A percentile compares a stretch with the other conserved stretches of the same genome.
phyloP scores from a whole-genome alignment of 1,140 invertebrate genomes.

The Zeugodacus cucurbitae region DNA sequence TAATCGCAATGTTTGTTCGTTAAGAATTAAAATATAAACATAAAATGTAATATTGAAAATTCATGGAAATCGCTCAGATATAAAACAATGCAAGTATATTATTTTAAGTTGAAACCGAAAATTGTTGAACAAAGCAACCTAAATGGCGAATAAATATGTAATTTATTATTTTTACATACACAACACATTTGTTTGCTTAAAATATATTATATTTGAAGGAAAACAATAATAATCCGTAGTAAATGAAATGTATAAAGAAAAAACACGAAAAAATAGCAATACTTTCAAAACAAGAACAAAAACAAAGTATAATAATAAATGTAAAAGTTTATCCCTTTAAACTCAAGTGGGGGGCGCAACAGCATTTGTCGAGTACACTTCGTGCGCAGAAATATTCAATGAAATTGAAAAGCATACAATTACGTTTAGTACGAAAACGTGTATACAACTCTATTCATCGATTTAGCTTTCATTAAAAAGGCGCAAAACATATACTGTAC shows the following conservation, averaged over 20 bases:
- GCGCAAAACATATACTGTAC: neutral
- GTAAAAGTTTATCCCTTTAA: neutral
- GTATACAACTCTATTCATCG: neutral
- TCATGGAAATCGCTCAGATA: neutral
- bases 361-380: neutral
- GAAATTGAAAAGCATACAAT: neutral
- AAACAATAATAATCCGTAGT: neutral
- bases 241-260: neutral
- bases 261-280: neutral
- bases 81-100: neutral
- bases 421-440: neutral
- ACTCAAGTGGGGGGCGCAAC: too few relatives aligned
- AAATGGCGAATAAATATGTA: neutral
- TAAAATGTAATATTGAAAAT: neutral
- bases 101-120: neutral
- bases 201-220: neutral
- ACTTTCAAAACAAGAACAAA: neutral
- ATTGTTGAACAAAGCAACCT: neutral
- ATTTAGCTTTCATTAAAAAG: neutral
- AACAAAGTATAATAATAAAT: neutral
- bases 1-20: neutral
- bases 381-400: neutral
- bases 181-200: neutral
- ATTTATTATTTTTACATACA: neutral
- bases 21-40: neutral